Base-by-base conservation (phyloP, 2,113 vertebrate genomes). In the Lampris incognitus region DNA sequence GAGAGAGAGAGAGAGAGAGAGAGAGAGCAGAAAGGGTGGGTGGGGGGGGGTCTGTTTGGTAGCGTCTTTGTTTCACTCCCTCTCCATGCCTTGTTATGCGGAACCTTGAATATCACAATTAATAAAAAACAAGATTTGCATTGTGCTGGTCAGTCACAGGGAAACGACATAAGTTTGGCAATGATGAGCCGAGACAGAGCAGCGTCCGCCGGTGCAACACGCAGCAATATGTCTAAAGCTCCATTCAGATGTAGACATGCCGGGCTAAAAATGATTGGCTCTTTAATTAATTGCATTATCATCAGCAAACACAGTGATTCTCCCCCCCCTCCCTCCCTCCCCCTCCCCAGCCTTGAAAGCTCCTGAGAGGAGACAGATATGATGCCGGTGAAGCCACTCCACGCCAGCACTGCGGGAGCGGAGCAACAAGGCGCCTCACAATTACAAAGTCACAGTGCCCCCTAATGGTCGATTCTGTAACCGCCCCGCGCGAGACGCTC, bases 231-330 rank as follows among this genome's bases (percentile, higher is more conserved):
- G 83, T 87, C 83, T 79, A 73, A 74, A 84, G 85, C 89, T 88
- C 85, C 69, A 79, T 87, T 90, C 82, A 77, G 79, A 89, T 87
- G 57, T 78, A 82, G 85, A 90, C 60, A 74, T 84, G 86, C 81
- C n/a, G 10, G 87, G 86, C 89, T 81, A 89, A 90, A 24, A 91
- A 87, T 90, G 88, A 92, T 92, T 91, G 90, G 85, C 85, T 90
- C 86, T 89, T 91, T 91, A 91, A 92, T 90, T 90, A 92, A 92
- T 92, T 91, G 89, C 89, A 92, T 90, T 91, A 92, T 92, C 91
- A 89, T 92, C 89, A 86, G 89, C 90, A 92, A 92, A 92, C 90
- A 91, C 90, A 89, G 87, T 82, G 89, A 89, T 90, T 91, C 89
- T 88, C 86, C 87, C 78, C 24, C n/a, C n/a, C n/a, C n/a, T n/a